Base-by-base conservation (phyloP, 2,888 invertebrate genomes). In the Scelioninae gen. 2 region DNA sequence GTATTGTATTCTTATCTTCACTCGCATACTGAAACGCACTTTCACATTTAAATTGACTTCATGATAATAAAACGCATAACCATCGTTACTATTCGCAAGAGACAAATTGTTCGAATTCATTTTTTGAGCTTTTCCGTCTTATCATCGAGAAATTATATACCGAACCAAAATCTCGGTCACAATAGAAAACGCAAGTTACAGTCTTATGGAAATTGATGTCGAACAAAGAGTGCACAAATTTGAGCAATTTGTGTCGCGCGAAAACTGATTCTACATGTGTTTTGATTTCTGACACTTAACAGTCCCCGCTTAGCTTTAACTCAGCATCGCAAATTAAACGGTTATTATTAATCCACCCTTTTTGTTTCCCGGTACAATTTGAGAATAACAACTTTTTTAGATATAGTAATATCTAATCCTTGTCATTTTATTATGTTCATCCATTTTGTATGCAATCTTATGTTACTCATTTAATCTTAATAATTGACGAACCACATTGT, bases 11-110 rank as follows among this genome's bases (percentile, higher is more conserved):
- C n/a, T n/a, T n/a, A n/a, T n/a, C n/a, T n/a, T n/a, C n/a, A n/a
- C 18, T 33, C 57, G 9, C 57, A 25, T 22, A 45, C 35, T 46
- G 53, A 41, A 10, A 58, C 53, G 55, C 52, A 58, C 41, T 45
- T 53, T 22, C 37, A 65, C 33, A 45, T n/a, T 33, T 68, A 63
- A 68, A 73, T 73, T 73, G 72, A 73, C 72, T 53, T 72, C 22
- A 63, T 73, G 67, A 73, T 73, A 67, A 60, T 53, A 53, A n/a
- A 63, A 63, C 37, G 57, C 52, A 68, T 45, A 65, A 61, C 61
- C 41, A 48, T 60, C 28, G 39, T 41, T 43, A 13, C 5, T 45
- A 19, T 25, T 48, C 55, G 37, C 39, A 31, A 9, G 52, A 55
- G 41, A 57, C 16, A 52, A 68, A 57, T 50, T 43, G 39, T 39